phyloP scores from a whole-genome alignment of 2,888 invertebrate species.

The Salticus scenicus region DNA sequence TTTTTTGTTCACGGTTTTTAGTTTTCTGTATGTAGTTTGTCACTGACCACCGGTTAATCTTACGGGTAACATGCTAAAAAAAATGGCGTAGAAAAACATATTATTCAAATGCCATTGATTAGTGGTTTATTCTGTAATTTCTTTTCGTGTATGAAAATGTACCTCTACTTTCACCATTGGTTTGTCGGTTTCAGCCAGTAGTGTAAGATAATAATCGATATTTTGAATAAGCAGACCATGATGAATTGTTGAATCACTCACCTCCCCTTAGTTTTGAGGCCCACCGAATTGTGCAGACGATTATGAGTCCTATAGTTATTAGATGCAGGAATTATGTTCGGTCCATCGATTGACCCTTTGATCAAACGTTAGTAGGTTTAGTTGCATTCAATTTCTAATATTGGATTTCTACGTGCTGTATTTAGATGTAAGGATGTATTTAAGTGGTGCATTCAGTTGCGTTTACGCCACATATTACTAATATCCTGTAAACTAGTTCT shows the following conservation, averaged over 20 bases:
- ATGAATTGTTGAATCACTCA: constrained; percentile 1
- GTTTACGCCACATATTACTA: too few species aligned
- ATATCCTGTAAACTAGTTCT: too few species aligned
- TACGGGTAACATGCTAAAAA: too few species aligned
- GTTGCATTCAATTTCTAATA: too few species aligned
- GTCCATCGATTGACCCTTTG: not conserved
- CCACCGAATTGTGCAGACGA: not conserved
- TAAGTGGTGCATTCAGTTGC: too few species aligned
- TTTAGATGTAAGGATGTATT: too few species aligned
- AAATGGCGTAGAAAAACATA: too few species aligned
- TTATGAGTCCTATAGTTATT: not conserved
- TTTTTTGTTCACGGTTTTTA: too few species aligned
- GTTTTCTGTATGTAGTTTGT: too few species aligned
- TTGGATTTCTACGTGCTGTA: too few species aligned
- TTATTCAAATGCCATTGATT: too few species aligned
- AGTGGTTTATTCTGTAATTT: not conserved
- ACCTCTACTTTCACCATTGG: not conserved
- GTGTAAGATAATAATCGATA: constrained; percentile 5
- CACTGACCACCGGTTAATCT: too few species aligned
- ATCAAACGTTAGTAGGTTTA: not conserved
- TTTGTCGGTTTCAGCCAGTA: not conserved
- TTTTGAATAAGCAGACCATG: not conserved
- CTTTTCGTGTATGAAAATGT: not conserved
- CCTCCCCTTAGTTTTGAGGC: not conserved
- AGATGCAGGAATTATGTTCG: not conserved